These are phyloP conservation scores for Mus pahari DNA, from an alignment of 2,113 vertebrate species.

Conservation along the genomic window DNA sequence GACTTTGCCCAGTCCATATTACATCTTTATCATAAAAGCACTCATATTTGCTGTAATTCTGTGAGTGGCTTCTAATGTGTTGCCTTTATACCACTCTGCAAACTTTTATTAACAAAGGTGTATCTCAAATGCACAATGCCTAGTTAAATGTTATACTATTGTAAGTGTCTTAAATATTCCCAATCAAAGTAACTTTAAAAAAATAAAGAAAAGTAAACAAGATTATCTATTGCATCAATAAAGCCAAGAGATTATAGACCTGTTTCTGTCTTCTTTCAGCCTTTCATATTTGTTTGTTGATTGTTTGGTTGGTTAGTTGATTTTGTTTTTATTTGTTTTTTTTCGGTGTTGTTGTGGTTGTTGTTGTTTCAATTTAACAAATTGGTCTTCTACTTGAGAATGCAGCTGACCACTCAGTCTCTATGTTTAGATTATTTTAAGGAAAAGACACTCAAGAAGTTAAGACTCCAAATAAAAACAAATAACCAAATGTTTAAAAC, in stretches of 20 bases:
- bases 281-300: background rate
- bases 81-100: background rate
- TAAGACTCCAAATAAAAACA: too few species aligned
- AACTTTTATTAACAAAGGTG: background rate
- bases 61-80: background rate
- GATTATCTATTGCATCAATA: background rate
- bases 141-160: conserved; percentile 9
- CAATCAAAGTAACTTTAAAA: background rate
- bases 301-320: too few species aligned
- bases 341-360: background rate
- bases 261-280: background rate
- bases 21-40: background rate
- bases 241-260: background rate
- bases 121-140: background rate
- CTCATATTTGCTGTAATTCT: background rate
- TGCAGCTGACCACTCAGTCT: background rate
- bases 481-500: too few species aligned
- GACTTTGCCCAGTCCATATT: background rate
- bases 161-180: background rate
- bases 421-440: background rate
- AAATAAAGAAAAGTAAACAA: background rate
- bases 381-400: background rate
- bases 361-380: background rate
- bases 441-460: background rate
- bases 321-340: background rate